Conservation (phyloP, 1,140 invertebrate species). For the Brachionus koreanus region DNA sequence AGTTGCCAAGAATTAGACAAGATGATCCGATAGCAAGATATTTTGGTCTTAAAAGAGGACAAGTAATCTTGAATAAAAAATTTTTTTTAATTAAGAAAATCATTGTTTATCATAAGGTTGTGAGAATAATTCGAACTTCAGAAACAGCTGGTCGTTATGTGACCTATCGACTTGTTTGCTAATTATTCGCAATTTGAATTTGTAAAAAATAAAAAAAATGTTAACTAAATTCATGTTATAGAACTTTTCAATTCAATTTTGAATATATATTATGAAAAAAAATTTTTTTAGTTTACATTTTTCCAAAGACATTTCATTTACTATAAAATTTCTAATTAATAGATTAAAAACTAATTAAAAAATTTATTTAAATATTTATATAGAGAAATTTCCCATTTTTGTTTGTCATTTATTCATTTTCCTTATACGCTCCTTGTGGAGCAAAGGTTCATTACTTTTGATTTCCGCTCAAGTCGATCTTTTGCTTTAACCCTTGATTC, state of each 20-base stretch:
- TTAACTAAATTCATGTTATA: neutral
- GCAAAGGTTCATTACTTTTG: no score
- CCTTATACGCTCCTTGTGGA: no score
- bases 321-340: no score
- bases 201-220: constrained; percentile 35
- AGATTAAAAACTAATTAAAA: no score
- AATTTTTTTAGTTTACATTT: no score
- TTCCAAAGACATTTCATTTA: no score
- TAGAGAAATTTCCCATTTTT: no score
- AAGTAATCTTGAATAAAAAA: constrained; percentile 63
- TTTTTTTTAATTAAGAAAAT: constrained; percentile 25
- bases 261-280: neutral
- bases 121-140: constrained; percentile 93
- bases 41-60: constrained; percentile 91
- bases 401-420: no score
- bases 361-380: no score
- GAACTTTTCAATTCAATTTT: neutral
- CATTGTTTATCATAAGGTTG: constrained; percentile 68
- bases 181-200: neutral
- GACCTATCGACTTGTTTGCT: constrained; percentile 67
- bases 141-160: constrained; percentile 98
- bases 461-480: no score
- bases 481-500: no score
- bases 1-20: constrained; percentile 96
- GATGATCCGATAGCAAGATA: constrained; percentile 96